Evolutionary conservation across 2,888 invertebrate species (phyloP).

Genomic region (Tetragonisca angustula): DNA sequence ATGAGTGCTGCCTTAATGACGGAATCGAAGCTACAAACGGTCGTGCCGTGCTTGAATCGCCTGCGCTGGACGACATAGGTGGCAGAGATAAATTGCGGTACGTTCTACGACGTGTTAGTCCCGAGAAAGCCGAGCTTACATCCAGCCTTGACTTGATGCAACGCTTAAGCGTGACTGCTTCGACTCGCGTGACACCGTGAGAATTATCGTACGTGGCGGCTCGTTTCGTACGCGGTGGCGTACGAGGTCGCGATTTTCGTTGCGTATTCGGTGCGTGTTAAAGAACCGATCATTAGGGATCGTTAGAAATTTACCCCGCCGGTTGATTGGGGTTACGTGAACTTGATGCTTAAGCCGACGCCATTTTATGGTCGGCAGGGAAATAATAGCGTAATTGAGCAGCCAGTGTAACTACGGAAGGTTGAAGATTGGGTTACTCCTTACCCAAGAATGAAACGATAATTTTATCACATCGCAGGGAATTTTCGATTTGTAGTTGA

Average conservation of each 20-base stretch:
- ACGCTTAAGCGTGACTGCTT: slow-evolving; percentile 50
- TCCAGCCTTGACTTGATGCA: slow-evolving; percentile 17
- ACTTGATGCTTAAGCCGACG: neutral
- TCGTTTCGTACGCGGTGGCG: neutral
- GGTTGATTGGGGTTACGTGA: neutral
- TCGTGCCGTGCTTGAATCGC: slow-evolving; percentile 63
- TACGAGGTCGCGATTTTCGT: slow-evolving; percentile 18
- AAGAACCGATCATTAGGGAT: slow-evolving; percentile 40
- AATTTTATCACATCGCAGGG: neutral
- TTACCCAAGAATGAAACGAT: neutral
- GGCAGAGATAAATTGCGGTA: slow-evolving; percentile 69
- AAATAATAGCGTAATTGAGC: slow-evolving; percentile 29
- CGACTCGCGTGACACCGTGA: slow-evolving; percentile 36
- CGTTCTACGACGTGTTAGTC: slow-evolving; percentile 53
- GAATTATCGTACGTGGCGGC: slow-evolving; percentile 36
- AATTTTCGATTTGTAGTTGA: neutral
- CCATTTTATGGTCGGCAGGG: slow-evolving; percentile 1
- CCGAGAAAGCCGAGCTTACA: slow-evolving; percentile 55
- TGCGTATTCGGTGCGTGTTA: slow-evolving; percentile 22
- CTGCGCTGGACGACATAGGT: slow-evolving; percentile 49
- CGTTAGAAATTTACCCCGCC: neutral
- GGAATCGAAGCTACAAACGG: slow-evolving; percentile 76
- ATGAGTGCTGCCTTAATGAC: slow-evolving; percentile 79
- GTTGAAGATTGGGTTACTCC: neutral
- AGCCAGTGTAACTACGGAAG: neutral